Evolutionary conservation across 2,888 invertebrate species (phyloP).

Genomic region (Chrysolina haemoptera): DNA sequence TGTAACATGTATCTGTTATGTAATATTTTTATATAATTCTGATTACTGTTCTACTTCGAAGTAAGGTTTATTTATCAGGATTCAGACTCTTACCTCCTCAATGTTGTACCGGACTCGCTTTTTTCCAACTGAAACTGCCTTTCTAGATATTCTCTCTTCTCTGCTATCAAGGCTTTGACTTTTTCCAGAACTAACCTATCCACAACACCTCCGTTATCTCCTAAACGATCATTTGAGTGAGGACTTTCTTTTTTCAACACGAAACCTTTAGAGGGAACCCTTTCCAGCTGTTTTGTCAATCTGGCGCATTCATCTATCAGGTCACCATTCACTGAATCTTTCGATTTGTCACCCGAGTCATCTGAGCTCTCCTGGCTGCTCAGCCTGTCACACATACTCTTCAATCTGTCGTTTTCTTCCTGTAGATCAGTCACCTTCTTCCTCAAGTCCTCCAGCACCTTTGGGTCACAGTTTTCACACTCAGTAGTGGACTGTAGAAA

Average conservation of each 20-base stretch:
- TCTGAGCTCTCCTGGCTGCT: not conserved
- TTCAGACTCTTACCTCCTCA: constrained; percentile 51
- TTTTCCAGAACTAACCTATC: constrained; percentile 35
- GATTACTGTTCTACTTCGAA: too few relatives aligned
- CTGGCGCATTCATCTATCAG: not conserved
- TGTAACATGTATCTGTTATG: too few relatives aligned
- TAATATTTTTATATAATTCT: too few relatives aligned
- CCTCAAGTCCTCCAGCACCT: not conserved
- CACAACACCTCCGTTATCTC: not conserved
- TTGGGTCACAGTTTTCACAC: not conserved
- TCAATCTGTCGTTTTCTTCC: constrained; percentile 35
- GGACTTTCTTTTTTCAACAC: not conserved
- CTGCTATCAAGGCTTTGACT: constrained; percentile 44
- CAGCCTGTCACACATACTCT: not conserved
- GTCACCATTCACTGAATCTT: not conserved
- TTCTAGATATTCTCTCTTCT: constrained; percentile 52
- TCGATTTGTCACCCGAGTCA: not conserved
- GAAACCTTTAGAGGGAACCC: not conserved
- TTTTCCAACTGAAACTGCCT: constrained; percentile 53
- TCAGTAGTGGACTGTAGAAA: not conserved
- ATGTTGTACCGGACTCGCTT: constrained; percentile 48
- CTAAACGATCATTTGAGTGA: not conserved
- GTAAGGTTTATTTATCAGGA: too few relatives aligned
- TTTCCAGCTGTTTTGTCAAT: not conserved
- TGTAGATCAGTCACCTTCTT: constrained; percentile 23